Evolutionary conservation across 2,113 vertebrate genomes (phyloP).

Genomic region (Aegithalos caudatus): DNA sequence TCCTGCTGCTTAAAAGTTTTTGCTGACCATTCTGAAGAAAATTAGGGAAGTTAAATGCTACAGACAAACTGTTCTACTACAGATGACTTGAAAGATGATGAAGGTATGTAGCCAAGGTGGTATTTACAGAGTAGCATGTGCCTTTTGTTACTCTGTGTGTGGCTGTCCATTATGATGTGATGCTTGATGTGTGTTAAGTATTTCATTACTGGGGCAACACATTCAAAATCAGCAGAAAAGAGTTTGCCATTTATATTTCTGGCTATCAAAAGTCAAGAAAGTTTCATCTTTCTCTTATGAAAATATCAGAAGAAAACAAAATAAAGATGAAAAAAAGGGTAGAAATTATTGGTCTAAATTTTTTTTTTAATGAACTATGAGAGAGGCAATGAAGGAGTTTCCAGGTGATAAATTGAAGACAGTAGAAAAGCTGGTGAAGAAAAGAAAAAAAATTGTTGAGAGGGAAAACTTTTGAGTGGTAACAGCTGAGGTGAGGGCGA

Average conservation of each 20-base stretch:
- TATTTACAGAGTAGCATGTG: not conserved
- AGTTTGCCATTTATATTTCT: not conserved
- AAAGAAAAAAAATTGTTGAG: not conserved
- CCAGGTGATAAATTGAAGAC: not conserved
- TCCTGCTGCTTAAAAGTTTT: not conserved
- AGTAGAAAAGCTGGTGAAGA: not conserved
- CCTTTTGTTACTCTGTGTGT: not conserved
- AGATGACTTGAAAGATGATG: not conserved
- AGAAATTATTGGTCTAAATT: not conserved
- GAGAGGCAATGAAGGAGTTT: not conserved
- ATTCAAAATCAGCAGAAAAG: not conserved
- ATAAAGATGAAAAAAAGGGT: not conserved
- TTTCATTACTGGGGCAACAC: not conserved
- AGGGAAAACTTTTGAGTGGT: not conserved
- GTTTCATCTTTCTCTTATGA: not conserved
- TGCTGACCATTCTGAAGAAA: not conserved
- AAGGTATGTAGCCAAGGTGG: not conserved
- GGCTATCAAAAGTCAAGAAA: not conserved
- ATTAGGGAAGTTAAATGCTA: not conserved
- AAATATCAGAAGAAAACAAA: not conserved
- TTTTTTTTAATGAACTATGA: not conserved
- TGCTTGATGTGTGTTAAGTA: not conserved
- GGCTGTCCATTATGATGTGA: not conserved
- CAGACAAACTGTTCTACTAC: not conserved
- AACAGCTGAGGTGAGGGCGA: not conserved